Evolutionary conservation across 1,140 invertebrate genomes (phyloP).

Genomic region (Aphaenogaster rudis): DNA sequence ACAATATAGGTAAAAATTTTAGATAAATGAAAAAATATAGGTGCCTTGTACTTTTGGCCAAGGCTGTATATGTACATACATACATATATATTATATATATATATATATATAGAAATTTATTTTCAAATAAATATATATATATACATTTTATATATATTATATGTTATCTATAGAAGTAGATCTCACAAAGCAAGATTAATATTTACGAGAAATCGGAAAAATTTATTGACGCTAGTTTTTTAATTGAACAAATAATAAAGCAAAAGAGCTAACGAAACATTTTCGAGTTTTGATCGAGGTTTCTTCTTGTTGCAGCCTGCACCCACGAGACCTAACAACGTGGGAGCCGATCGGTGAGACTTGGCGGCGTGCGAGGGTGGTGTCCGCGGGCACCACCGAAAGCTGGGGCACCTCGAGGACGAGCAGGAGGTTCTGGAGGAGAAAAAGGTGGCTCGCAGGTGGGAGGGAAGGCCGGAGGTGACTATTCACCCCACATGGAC

Average conservation of each 20-base stretch:
- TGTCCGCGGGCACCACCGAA: conserved; percentile 75
- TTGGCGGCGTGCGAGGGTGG: conserved; percentile 66
- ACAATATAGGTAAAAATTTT: too few relatives aligned
- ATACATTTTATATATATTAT: background rate
- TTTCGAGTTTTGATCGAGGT: background rate
- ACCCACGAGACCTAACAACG: conserved; percentile 63
- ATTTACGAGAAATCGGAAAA: background rate
- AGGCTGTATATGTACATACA: too few relatives aligned
- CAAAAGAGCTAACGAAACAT: background rate
- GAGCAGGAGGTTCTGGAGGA: conserved; percentile 80
- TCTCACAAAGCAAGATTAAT: background rate
- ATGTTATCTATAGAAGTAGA: background rate
- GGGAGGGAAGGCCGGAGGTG: conserved; percentile 80
- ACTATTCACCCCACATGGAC: conserved; percentile 84
- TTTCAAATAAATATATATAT: background rate
- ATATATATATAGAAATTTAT: background rate
- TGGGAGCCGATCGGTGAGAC: conserved; percentile 72
- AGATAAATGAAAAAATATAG: too few relatives aligned
- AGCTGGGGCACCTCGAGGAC: conserved; percentile 75
- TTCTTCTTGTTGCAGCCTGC: conserved; percentile 71
- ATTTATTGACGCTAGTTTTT: background rate
- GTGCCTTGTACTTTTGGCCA: too few relatives aligned
- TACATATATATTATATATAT: background rate
- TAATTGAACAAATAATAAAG: background rate
- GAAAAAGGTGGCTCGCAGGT: conserved; percentile 69